phyloP scores from a whole-genome alignment of 2,888 invertebrate species.

The Digitonthophagus gazella region DNA sequence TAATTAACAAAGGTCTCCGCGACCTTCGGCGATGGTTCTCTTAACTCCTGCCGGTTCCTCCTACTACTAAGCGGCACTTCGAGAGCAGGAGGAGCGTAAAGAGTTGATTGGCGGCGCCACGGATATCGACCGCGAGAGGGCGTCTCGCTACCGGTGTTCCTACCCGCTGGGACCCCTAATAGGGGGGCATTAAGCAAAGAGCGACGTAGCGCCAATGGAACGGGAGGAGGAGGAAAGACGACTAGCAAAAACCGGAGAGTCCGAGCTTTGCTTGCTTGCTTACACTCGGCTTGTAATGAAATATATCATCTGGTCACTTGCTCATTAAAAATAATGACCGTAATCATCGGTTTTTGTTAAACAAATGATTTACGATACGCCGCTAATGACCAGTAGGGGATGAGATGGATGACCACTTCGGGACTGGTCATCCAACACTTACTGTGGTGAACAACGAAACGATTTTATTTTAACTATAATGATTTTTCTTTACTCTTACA shows the following conservation, averaged over 20 bases:
- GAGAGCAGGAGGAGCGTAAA: conserved; percentile 3
- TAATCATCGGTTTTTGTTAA: conserved; percentile 24
- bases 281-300: conserved; percentile 19
- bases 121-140: conserved; percentile 37
- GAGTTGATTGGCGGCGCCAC: conserved; percentile 38
- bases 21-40: too few relatives aligned
- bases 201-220: conserved; percentile 33
- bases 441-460: too few relatives aligned
- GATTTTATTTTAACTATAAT: too few relatives aligned
- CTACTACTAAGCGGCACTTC: not conserved
- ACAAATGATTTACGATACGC: conserved; percentile 24
- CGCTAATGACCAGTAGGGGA: conserved; percentile 17
- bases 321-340: conserved; percentile 25
- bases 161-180: conserved; percentile 28
- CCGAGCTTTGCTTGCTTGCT: conserved; percentile 16
- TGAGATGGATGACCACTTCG: conserved; percentile 1
- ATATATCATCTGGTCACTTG: conserved; percentile 23
- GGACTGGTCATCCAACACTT: too few relatives aligned
- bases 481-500: too few relatives aligned
- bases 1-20: conserved; percentile 21
- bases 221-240: conserved; percentile 27
- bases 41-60: not conserved
- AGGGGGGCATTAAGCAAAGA: conserved; percentile 23
- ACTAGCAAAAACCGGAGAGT: conserved; percentile 1
- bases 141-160: conserved; percentile 31